Evolutionary conservation across 2,113 vertebrate species (phyloP), one percentile per base, ranked within the genome.

Genomic region (Dolichotis patagonum): DNA sequence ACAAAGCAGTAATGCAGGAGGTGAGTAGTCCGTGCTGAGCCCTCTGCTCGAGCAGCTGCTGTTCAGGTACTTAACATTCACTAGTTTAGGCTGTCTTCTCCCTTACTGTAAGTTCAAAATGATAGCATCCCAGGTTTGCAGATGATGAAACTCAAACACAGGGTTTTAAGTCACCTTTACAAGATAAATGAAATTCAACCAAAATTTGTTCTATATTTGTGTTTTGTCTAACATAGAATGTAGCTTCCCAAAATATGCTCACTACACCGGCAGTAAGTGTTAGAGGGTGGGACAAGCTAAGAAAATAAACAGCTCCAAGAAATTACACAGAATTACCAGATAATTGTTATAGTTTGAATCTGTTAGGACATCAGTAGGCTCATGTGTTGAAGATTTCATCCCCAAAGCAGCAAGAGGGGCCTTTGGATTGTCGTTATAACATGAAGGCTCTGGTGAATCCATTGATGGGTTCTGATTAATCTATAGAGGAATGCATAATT

Each of bases 151-250:
- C 7, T 69, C 87, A 94, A 96, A 12, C 7, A 1, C 86, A 63
- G 13, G 10, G 58, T 28, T 4, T 28, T 58, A 35, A 69, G 7
- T 88, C 38, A 69, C 26, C 87, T 94, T 69, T 5, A 41, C 43
- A 94, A 92, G 46, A 32, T 90, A 80, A 87, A 83, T 32, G 35
- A 5, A 91, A 95, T 80, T 71, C 41, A 78, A 78, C 43, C 28
- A 89, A 41, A 71, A 93, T 96, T 38, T 91, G 14, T 69, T 78
- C 10, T 35, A 86, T 67, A 67, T 90, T 4, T 52, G 5, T 71
- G 11, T 17, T 62, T 69, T 81, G 54, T 71, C 4, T 43, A 91
- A 67, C 3, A 41, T 38, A 60, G 6, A 93, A 56, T 46, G n/a
- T 4, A 87, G 56, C 6, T 78, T 96, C 17, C 60, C 43, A 30